Conservation (phyloP, 1,140 invertebrate genomes). For the Pogonus chalceus region DNA sequence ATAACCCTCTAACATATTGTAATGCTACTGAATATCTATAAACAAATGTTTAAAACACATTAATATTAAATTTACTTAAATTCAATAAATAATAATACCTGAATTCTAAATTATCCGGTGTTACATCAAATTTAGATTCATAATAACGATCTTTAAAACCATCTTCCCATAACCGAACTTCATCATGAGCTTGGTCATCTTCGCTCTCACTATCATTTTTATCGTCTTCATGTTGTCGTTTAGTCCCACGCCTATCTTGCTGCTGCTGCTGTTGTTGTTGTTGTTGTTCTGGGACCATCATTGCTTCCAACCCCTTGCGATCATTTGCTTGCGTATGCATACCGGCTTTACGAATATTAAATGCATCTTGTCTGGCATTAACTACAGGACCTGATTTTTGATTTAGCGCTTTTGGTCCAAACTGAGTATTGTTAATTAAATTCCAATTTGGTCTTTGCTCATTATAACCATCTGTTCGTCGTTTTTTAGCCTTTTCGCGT, state of each 20-base stretch:
- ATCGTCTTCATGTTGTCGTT: conserved; percentile 38
- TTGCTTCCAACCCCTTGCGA: conserved; percentile 33
- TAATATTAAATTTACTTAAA: conserved; percentile 11
- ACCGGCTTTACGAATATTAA: conserved; percentile 50
- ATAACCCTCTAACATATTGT: conserved; percentile 91
- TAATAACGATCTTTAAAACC: conserved; percentile 99
- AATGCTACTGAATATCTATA: conserved; percentile 73
- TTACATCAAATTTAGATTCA: conserved; percentile 91
- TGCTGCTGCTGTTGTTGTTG: conserved; percentile 13
- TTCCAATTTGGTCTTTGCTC: conserved; percentile 58
- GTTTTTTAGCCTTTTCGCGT: conserved; percentile 62
- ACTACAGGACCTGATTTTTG: conserved; percentile 34
- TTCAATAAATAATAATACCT: conserved; percentile 43
- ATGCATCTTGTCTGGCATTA: conserved; percentile 61
- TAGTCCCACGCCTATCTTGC: conserved; percentile 29
- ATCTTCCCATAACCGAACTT: conserved; percentile 93
- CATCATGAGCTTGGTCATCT: conserved; percentile 77
- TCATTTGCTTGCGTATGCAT: conserved; percentile 36
- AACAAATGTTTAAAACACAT: conserved; percentile 12
- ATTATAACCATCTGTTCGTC: conserved; percentile 37
- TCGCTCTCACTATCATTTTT: conserved; percentile 49
- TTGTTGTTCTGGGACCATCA: conserved; percentile 32
- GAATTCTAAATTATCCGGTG: conserved; percentile 70
- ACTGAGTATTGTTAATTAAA: conserved; percentile 53
- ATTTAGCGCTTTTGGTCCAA: conserved; percentile 54